Base-by-base conservation (phyloP, 2,113 vertebrate species). In the Amia ocellicauda region DNA sequence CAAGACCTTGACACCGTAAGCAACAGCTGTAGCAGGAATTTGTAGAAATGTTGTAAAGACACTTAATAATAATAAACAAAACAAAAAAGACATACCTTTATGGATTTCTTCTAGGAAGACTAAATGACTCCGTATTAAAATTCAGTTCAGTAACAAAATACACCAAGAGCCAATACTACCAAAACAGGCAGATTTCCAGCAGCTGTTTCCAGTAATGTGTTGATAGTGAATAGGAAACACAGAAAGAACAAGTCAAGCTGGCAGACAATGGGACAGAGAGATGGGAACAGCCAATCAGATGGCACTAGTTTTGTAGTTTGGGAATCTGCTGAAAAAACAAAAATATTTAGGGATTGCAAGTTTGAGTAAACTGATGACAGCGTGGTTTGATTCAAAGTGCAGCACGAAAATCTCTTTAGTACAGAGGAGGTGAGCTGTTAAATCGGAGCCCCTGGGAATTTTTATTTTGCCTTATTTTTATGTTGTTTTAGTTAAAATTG, bases 281-380 rank as follows among this genome's bases (percentile, higher is more conserved):
- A 40, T 26, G 53, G 31, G 57, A n/a, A n/a, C n/a, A 78, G 69
- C 80, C 83, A 85, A 88, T 87, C 82, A 83, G 71, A 53, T 50
- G 1, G 16, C 58, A 58, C 42, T 68, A 65, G 76, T 81, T 84
- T 81, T 83, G 75, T 81, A 68, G 69, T 74, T 80, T 81, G 73
- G 77, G 83, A 86, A 86, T 86, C 80, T 89, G 85, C 83, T 85
- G 84, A 88, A 86, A 80, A 83, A 80, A 85, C 84, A 85, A 64
- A 86, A 87, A 71, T 47, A 71, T 80, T 74, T 82, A 82, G 76
- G 67, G 71, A 67, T 69, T 26, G 69, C 70, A 77, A 56, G 64
- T 71, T 85, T 68, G 73, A 78, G 71, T 67, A 72, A 85, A 79
- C 58, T 85, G 83, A 88, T 88, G 85, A 85, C 78, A 68, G 70